Evolutionary conservation across 1,140 invertebrate species (phyloP).

Genomic region (Anadara kagoshimensis): DNA sequence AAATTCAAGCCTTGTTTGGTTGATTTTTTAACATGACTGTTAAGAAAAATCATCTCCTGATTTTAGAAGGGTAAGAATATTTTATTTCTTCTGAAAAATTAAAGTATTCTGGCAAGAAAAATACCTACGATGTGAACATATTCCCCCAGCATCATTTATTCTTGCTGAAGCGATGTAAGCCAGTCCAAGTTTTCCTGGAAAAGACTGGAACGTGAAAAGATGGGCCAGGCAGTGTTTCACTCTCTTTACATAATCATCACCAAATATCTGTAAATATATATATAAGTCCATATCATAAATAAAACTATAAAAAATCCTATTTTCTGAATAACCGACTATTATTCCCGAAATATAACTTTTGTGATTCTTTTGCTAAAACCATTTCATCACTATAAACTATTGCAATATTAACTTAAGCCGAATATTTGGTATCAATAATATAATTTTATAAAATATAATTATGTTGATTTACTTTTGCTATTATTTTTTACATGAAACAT

Average conservation of each 20-base stretch:
- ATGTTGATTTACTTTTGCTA: too few relatives aligned
- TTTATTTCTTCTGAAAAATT: too few relatives aligned
- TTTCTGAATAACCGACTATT: neutral
- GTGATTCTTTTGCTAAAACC: too few relatives aligned
- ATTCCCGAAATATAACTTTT: too few relatives aligned
- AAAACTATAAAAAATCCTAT: neutral
- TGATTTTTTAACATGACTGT: too few relatives aligned
- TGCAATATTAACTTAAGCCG: neutral
- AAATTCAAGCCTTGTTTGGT: too few relatives aligned
- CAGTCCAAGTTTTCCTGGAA: conserved; percentile 95
- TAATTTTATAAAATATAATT: too few relatives aligned
- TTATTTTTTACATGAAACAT: too few relatives aligned
- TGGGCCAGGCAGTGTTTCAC: conserved; percentile 97
- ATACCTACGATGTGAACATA: conserved; percentile 91
- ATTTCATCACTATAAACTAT: neutral
- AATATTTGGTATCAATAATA: too few relatives aligned
- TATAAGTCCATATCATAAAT: neutral
- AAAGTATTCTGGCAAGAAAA: neutral
- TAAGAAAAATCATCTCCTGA: too few relatives aligned
- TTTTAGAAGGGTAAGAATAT: too few relatives aligned
- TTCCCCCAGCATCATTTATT: conserved; percentile 94
- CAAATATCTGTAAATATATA: conserved; percentile 60
- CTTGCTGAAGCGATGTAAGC: conserved; percentile 96
- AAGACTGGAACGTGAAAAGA: conserved; percentile 96
- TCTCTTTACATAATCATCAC: conserved; percentile 81